phyloP scores from a whole-genome alignment of 2,888 invertebrate species.

The Apodemia duryi region DNA sequence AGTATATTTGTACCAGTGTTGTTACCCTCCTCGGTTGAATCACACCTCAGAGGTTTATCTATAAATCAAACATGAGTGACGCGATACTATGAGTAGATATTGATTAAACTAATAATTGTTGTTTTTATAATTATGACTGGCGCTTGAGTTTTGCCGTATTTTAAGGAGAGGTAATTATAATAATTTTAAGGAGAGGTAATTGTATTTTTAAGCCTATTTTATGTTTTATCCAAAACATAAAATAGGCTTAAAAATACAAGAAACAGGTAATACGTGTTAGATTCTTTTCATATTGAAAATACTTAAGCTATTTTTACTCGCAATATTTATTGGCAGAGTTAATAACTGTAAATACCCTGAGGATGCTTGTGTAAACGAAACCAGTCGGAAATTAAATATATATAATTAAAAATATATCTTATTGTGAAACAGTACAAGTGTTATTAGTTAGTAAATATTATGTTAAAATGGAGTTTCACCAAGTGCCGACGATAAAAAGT shows the following conservation, averaged over 20 bases:
- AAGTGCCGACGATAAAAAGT: too few species aligned
- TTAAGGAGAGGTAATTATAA: background rate
- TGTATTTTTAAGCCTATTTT: too few species aligned
- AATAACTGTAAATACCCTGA: too few species aligned
- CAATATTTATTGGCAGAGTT: too few species aligned
- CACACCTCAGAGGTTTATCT: slow-evolving; percentile 35
- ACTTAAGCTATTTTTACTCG: background rate
- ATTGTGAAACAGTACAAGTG: too few species aligned
- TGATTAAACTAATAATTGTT: slow-evolving; percentile 33
- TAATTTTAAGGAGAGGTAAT: background rate
- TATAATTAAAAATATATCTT: too few species aligned
- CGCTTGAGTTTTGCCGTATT: slow-evolving; percentile 23
- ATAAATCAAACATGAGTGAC: slow-evolving; percentile 21
- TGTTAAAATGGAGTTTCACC: too few species aligned
- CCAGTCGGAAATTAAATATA: too few species aligned
- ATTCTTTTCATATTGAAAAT: background rate
- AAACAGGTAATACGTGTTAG: background rate
- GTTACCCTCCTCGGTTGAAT: slow-evolving; percentile 34
- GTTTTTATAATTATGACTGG: slow-evolving; percentile 32
- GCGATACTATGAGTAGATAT: slow-evolving; percentile 26
- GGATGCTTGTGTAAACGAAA: too few species aligned
- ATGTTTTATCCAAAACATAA: background rate
- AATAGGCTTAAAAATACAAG: background rate
- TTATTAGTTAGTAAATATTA: too few species aligned
- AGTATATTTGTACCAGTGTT: slow-evolving; percentile 42